Percentiles rank a stretch among this genome's conserved stretches.
Evolutionary conservation across 2,113 vertebrate genomes (phyloP).

Genomic region (Leucosticte australis): DNA sequence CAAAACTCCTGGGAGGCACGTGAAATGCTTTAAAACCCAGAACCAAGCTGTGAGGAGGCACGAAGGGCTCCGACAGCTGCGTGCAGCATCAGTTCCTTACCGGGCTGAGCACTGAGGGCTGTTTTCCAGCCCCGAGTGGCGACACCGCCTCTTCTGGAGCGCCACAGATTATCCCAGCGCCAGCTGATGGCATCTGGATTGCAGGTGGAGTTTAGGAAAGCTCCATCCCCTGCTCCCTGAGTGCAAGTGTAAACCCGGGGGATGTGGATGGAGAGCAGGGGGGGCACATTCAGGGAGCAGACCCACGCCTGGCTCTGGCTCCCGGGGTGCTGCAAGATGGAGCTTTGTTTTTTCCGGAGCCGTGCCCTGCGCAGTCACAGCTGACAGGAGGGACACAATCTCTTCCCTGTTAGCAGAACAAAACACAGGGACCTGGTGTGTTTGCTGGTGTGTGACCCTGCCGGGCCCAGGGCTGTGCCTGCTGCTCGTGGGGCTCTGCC

Average conservation of each 20-base stretch:
- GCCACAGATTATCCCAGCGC: neutral
- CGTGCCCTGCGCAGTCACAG: neutral
- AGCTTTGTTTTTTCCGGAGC: neutral
- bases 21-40: neutral
- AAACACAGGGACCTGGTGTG: neutral
- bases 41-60: neutral
- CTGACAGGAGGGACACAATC: neutral
- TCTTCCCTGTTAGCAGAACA: neutral
- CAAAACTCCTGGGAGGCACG: neutral
- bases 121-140: neutral
- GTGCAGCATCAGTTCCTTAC: neutral
- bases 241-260: neutral
- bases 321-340: neutral
- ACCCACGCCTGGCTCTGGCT: neutral
- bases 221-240: neutral
- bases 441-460: neutral
- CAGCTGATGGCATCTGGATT: neutral
- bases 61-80: fast-evolving
- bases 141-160: neutral
- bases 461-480: neutral
- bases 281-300: neutral
- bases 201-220: neutral
- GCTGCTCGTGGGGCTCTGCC: neutral
- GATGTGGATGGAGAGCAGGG: fast-evolving
- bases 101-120: neutral